A percentile compares a stretch with the other conserved stretches of the same genome.
Conservation (phyloP, 2,888 invertebrate species). For the Scaeva pyrastri region DNA sequence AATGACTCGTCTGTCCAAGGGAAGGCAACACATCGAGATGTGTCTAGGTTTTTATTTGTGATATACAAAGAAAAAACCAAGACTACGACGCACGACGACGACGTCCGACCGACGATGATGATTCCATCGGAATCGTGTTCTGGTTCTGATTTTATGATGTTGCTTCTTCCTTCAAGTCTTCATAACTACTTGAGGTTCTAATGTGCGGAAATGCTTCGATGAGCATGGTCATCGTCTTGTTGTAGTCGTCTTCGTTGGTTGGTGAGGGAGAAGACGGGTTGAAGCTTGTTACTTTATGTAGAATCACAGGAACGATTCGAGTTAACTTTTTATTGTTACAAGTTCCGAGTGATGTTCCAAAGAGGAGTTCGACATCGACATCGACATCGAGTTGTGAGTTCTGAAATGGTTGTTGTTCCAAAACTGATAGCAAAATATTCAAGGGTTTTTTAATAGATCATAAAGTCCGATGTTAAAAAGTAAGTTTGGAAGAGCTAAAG, state of each 20-base stretch:
- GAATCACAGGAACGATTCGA: slow-evolving; percentile 9
- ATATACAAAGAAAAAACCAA: not conserved
- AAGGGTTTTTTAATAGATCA: slow-evolving; percentile 64
- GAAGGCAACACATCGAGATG: slow-evolving; percentile 50
- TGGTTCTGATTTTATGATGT: slow-evolving; percentile 57
- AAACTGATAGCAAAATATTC: slow-evolving; percentile 44
- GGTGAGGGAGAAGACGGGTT: not conserved
- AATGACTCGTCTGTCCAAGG: slow-evolving; percentile 72
- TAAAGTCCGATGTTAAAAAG: slow-evolving; percentile 58
- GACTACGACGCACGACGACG: slow-evolving; percentile 16
- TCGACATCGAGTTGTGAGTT: no score
- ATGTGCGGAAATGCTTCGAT: slow-evolving; percentile 51
- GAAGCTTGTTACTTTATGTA: not conserved
- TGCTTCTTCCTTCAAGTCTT: not conserved
- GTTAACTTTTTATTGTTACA: slow-evolving; percentile 14
- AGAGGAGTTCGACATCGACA: not conserved
- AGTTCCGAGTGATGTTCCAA: slow-evolving; percentile 33
- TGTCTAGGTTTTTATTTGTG: slow-evolving; percentile 25
- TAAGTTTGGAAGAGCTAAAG: slow-evolving; percentile 29
- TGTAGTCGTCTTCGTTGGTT: not conserved
- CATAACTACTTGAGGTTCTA: not conserved
- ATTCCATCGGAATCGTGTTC: slow-evolving; percentile 61
- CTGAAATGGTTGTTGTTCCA: slow-evolving; percentile 1
- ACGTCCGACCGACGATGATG: no score
- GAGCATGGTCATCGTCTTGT: slow-evolving; percentile 18